A percentile compares a stretch with the other conserved stretches of the same genome.
Evolutionary conservation across 1,140 invertebrate species (phyloP).

Genomic region (Lerema accius): DNA sequence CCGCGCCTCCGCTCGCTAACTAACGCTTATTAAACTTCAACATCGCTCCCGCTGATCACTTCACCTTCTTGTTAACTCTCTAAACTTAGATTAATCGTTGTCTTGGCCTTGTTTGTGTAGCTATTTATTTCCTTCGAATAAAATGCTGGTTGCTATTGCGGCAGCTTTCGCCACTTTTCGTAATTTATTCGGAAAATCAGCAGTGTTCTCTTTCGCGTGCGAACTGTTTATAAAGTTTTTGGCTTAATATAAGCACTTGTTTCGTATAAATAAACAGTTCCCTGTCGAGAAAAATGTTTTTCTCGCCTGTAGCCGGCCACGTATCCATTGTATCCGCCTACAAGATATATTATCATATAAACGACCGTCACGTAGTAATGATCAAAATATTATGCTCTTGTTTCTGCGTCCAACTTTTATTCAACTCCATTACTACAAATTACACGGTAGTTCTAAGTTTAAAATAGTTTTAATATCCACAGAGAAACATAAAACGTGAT

Average conservation of each 20-base stretch:
- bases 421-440: not conserved
- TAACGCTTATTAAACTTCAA: constrained; percentile 82
- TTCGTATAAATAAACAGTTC: constrained; percentile 23
- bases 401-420: too few species aligned
- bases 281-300: constrained; percentile 11
- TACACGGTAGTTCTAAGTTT: too few species aligned
- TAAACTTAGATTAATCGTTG: constrained; percentile 81
- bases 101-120: constrained; percentile 47
- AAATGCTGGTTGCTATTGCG: constrained; percentile 23
- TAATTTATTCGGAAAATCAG: constrained; percentile 7
- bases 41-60: constrained; percentile 78
- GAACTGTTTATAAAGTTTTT: constrained; percentile 16
- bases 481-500: too few species aligned
- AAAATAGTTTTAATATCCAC: too few species aligned
- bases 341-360: constrained; percentile 46
- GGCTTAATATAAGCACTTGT: constrained; percentile 16
- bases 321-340: not conserved
- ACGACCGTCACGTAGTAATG: constrained; percentile 18
- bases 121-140: constrained; percentile 65
- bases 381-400: constrained; percentile 24
- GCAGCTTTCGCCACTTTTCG: constrained; percentile 27
- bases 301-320: not conserved
- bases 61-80: constrained; percentile 78
- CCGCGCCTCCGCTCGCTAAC: constrained; percentile 67
- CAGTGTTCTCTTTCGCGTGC: constrained; percentile 4